Percentiles rank a stretch among this genome's conserved stretches.
These are phyloP conservation scores for Nipponia nippon DNA, from an alignment of 2,113 vertebrate species.

Conservation along the genomic window DNA sequence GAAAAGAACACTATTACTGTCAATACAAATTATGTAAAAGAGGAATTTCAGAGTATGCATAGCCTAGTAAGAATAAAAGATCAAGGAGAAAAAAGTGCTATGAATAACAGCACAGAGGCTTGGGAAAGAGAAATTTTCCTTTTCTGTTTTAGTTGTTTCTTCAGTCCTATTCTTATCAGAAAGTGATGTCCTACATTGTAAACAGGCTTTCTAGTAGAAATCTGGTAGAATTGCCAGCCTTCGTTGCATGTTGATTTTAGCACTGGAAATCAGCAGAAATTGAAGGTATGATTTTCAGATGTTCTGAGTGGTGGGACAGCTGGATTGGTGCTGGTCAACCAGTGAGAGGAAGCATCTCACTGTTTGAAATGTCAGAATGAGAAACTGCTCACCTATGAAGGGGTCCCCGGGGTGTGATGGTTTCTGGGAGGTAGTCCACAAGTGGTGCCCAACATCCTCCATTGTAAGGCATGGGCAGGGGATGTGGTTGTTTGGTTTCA, in stretches of 20 bases:
- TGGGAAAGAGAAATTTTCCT: not conserved
- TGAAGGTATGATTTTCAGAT: not conserved
- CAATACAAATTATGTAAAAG: not conserved
- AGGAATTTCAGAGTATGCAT: not conserved
- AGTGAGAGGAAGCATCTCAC: not conserved
- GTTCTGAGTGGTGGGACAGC: not conserved
- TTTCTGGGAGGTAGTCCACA: conserved; percentile 97
- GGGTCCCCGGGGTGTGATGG: conserved; percentile 91
- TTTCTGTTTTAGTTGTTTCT: not conserved
- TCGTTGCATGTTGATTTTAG: not conserved
- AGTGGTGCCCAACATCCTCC: conserved; percentile 97
- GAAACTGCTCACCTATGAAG: conserved; percentile 85
- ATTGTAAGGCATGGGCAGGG: conserved; percentile 93
- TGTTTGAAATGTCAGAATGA: not conserved
- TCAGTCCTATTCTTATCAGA: not conserved
- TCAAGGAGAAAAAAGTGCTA: not conserved
- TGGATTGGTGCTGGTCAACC: not conserved
- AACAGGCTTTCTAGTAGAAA: not conserved
- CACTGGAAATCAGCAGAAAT: not conserved
- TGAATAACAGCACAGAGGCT: not conserved
- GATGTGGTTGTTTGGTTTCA: conserved; percentile 90
- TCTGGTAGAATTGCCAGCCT: not conserved
- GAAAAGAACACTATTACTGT: not conserved
- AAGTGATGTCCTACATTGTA: not conserved
- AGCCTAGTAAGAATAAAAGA: not conserved